Conservation (phyloP, 2,888 invertebrate species). For the Sussaba pulchella region DNA sequence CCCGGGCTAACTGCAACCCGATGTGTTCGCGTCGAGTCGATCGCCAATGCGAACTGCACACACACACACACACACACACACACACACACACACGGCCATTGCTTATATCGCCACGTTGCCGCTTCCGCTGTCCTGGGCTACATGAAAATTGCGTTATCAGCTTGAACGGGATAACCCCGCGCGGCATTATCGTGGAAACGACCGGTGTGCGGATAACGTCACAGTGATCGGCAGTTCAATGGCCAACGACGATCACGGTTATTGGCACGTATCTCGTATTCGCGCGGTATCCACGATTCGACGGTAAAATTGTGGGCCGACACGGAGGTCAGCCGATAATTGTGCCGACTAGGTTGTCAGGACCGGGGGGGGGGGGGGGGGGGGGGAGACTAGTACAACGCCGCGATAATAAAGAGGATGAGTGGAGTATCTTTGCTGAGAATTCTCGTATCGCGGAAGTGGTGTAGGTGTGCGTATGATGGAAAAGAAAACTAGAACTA, state of each 20-base stretch:
- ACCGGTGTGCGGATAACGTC: not conserved
- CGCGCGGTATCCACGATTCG: not conserved
- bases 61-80: not conserved
- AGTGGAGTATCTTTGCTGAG: constrained; percentile 56
- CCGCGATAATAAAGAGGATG: constrained; percentile 43
- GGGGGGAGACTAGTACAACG: constrained; percentile 57
- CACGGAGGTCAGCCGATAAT: not conserved
- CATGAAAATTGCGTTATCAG: constrained; percentile 67
- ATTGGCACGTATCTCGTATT: constrained; percentile 4
- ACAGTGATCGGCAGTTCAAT: not conserved
- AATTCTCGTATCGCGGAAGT: not conserved
- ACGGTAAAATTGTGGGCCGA: no score
- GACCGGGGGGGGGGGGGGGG: constrained; percentile 11
- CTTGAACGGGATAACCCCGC: constrained; percentile 45
- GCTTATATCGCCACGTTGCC: constrained; percentile 10
- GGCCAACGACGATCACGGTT: no score
- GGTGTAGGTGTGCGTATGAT: constrained; percentile 8
- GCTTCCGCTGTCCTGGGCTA: constrained; percentile 16
- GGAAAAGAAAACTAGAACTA: constrained; percentile 29
- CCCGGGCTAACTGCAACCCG: constrained; percentile 64
- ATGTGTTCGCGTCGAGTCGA: constrained; percentile 73
- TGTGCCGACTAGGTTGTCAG: not conserved
- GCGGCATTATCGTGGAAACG: not conserved
- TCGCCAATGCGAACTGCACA: constrained; percentile 57
- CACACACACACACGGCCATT: constrained; percentile 2